Evolutionary conservation across 2,113 vertebrate species (phyloP).

Genomic region (Struthio camelus): DNA sequence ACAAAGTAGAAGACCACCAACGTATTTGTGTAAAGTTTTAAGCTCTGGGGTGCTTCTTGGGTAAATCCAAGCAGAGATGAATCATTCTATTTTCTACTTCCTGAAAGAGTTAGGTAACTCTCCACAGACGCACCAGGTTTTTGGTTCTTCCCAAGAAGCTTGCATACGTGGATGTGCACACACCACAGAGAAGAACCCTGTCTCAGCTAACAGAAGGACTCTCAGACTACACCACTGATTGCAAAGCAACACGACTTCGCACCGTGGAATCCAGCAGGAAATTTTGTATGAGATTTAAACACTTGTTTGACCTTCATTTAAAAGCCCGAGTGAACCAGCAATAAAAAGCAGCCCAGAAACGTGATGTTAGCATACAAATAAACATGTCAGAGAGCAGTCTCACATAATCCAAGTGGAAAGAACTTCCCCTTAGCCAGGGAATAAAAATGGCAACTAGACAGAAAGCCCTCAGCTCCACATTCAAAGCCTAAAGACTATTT

Average conservation of each 20-base stretch:
- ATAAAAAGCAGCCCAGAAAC: neutral
- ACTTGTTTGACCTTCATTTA: constrained; percentile 6
- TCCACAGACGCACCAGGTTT: neutral
- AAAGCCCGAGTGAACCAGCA: neutral
- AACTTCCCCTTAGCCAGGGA: neutral
- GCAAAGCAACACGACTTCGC: neutral
- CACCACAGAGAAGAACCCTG: neutral
- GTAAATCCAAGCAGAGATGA: neutral
- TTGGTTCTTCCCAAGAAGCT: neutral
- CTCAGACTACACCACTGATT: neutral
- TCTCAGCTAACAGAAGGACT: neutral
- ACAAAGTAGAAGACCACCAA: neutral
- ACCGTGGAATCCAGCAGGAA: neutral
- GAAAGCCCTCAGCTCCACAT: neutral
- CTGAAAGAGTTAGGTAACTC: neutral
- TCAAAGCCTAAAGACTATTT: neutral
- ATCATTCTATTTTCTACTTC: neutral
- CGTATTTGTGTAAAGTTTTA: neutral
- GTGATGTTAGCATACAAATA: neutral
- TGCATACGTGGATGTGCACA: neutral
- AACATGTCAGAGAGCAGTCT: neutral
- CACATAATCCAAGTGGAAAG: constrained; percentile 10
- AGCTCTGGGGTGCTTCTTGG: neutral
- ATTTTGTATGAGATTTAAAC: neutral
- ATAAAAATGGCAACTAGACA: constrained; percentile 32